Percentiles rank a stretch among this genome's conserved stretches.
Evolutionary conservation across 2,888 invertebrate genomes (phyloP).

Genomic region (Pedicia rivosa): DNA sequence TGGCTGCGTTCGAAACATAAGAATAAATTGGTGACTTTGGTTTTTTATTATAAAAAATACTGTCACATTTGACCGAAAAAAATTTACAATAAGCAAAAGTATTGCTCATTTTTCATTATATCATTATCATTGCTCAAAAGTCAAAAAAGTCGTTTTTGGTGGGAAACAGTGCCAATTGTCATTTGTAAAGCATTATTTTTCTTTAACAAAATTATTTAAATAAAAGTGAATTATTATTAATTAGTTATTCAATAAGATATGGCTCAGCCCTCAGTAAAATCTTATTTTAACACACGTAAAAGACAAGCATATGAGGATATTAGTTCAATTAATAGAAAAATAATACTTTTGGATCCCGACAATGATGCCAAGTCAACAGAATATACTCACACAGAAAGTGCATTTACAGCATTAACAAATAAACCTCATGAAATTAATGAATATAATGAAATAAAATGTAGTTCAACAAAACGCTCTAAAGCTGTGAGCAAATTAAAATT

Average conservation of each 20-base stretch:
- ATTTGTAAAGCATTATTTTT: constrained; percentile 2
- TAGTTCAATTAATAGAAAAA: constrained; percentile 37
- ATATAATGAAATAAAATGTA: constrained; percentile 1
- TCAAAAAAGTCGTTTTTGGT: too few relatives aligned
- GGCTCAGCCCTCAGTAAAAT: constrained; percentile 62
- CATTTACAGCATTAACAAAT: constrained; percentile 2
- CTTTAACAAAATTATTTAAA: not conserved
- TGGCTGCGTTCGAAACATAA: too few relatives aligned
- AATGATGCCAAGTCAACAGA: not conserved
- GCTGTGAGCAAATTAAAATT: not conserved
- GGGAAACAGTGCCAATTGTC: constrained; percentile 1
- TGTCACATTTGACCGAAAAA: too few relatives aligned
- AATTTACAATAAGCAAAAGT: too few relatives aligned
- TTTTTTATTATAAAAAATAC: too few relatives aligned
- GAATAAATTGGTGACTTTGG: too few relatives aligned
- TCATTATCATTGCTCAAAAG: too few relatives aligned
- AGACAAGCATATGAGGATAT: constrained; percentile 53
- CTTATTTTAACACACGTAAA: constrained; percentile 62
- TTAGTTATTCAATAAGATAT: constrained; percentile 28
- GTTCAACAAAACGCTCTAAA: not conserved
- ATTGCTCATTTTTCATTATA: too few relatives aligned
- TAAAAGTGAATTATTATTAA: not conserved
- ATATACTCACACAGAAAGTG: constrained; percentile 3
- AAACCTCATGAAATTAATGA: too few relatives aligned
- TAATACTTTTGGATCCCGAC: constrained; percentile 24